Base-by-base conservation (phyloP, 2,888 invertebrate species). In the Volucella inflata region DNA sequence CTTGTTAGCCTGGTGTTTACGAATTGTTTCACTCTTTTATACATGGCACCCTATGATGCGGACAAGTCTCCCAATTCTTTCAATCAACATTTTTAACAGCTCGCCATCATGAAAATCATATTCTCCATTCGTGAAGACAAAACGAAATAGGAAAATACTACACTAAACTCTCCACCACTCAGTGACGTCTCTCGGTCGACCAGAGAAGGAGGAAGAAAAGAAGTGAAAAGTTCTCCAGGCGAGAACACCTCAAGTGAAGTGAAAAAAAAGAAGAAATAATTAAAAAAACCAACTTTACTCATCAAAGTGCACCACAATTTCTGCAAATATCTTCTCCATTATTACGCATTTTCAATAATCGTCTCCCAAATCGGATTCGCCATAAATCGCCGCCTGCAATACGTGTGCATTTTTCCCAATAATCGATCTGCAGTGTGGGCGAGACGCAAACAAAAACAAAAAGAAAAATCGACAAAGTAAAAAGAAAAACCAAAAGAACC, bases 381-480 rank as follows among this genome's bases (percentile, higher is more conserved):
- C 0, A 80, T 21, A 10, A 59, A 40, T 16, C n/a, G 51, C 11
- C 67, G 46, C 48, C 62, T 38, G 38, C 21, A 77, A 64, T 72
- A 81, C 21, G 55, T 62, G 51, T 60, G 44, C 50, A 55, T 59
- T 81, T 85, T 85, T 68, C 50, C 77, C 85, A 46, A 85, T 77
- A 85, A 85, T 85, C 85, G 76, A 85, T 85, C 57, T 46, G 62
- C 53, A 85, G 76, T 74, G 81, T 81, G 72, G 80, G 75, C 79
- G 84, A 79, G 80, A 85, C 85, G 72, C 76, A 85, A 85, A 85
- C 85, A 85, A 85, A 85, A 85, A 85, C 85, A 85, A 80, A 71
- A 80, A 65, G 51, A 57, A 53, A n/a, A 30, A 30, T 30, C 30
- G 30, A 30, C 30, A 6, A 30, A 51, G 38, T 36, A 38, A 53